Percentiles rank a stretch among this genome's conserved stretches.
Conservation (phyloP, 2,888 invertebrate species). For the Spodoptera littoralis region DNA sequence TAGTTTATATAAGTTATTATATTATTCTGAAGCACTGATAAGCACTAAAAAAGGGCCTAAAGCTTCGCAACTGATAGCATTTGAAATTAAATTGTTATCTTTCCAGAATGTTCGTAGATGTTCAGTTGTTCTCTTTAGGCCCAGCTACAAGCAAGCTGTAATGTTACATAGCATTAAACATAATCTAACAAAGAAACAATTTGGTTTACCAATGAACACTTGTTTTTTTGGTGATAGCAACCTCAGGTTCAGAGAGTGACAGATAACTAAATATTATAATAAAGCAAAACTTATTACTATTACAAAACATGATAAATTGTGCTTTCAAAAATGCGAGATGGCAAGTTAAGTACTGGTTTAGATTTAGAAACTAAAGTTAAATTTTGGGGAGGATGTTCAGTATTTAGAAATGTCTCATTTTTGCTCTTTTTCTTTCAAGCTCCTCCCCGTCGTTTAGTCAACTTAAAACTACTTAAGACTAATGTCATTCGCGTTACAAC, state of each 20-base stretch:
- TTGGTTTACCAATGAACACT: conserved; percentile 71
- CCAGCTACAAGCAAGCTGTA: conserved; percentile 34
- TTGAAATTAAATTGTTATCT: background rate
- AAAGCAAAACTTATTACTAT: conserved; percentile 39
- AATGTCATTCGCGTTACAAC: conserved; percentile 78
- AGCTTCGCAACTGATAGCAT: conserved; percentile 1
- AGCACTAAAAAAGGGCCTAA: conserved; percentile 29
- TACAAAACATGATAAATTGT: conserved; percentile 41
- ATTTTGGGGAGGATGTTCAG: conserved; percentile 11
- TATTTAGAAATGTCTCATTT: conserved; percentile 2
- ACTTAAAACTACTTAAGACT: conserved; percentile 60
- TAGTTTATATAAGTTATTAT: conserved; percentile 31
- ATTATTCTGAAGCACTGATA: conserved; percentile 45
- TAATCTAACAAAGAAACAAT: conserved; percentile 58
- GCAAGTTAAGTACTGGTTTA: conserved; percentile 59
- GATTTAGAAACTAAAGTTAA: conserved; percentile 29
- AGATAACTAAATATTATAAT: conserved; percentile 26
- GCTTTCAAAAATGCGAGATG: conserved; percentile 56
- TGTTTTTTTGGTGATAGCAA: conserved; percentile 67
- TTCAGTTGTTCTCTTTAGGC: conserved; percentile 2
- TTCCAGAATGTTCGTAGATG: too few relatives aligned
- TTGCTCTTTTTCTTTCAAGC: conserved; percentile 5
- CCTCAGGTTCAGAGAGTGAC: conserved; percentile 45
- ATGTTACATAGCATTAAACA: conserved; percentile 43
- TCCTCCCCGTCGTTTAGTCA: conserved; percentile 32